phyloP scores from a whole-genome alignment of 2,797 vertebrate species.

The Arremon brunneinucha region DNA sequence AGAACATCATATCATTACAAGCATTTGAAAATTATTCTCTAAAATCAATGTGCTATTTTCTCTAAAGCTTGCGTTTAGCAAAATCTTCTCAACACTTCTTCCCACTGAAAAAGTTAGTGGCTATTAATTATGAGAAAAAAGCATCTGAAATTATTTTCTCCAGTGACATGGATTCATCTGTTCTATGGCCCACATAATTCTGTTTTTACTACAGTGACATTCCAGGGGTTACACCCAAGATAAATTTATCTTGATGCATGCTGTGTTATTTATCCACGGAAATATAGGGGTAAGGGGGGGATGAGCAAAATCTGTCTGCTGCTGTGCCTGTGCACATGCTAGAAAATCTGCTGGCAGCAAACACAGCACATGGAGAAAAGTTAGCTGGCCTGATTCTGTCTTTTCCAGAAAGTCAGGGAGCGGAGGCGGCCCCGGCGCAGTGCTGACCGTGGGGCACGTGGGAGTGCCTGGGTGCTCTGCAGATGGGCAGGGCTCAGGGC shows the following conservation, averaged over 20 bases:
- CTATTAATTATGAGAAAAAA: neutral
- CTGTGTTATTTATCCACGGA: neutral
- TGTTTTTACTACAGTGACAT: neutral
- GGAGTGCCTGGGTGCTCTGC: neutral
- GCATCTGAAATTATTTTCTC: neutral
- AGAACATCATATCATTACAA: neutral
- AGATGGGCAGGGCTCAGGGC: accelerated
- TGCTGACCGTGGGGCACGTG: accelerated
- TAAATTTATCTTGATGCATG: neutral
- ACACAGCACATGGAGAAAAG: neutral
- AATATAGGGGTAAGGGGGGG: neutral
- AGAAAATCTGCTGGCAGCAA: conserved; percentile 47
- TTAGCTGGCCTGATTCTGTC: conserved; percentile 58
- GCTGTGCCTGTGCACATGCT: neutral
- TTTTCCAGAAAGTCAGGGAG: conserved; percentile 30
- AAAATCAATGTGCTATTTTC: neutral
- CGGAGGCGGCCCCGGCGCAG: accelerated
- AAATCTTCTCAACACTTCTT: neutral
- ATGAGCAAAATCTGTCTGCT: neutral
- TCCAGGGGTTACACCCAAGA: neutral
- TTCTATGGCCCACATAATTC: neutral
- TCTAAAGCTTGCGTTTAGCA: neutral
- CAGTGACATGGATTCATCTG: neutral
- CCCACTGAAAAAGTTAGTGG: neutral
- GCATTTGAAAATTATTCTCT: conserved; percentile 16